Base-by-base conservation (phyloP, 2,888 invertebrate genomes). In the Lepidonotus clava region DNA sequence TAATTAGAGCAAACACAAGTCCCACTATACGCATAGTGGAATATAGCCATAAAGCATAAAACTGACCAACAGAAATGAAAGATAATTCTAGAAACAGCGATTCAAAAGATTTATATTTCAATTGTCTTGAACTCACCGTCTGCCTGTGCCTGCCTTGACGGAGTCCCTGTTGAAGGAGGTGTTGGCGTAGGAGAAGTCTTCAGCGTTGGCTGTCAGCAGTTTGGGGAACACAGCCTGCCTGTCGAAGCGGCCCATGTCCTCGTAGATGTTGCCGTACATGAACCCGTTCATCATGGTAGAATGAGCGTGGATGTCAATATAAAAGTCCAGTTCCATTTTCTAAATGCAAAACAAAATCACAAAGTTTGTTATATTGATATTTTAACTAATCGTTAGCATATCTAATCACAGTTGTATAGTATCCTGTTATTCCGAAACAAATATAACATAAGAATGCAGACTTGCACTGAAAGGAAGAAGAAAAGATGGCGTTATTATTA, bases 151-250 rank as follows among this genome's bases (percentile, higher is more conserved):
- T 28, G 96, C 96, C 94, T 98, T 97, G 86, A 96, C 96, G 0
- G 96, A 95, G 94, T 99, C 99, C 24, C 97, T 96, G 95, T 99
- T 99, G 95, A 97, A 99, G 95, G 98, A 96, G 85, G 98, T 98
- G 92, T 97, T 97, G 67, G 96, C 96, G 8, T 96, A 93, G 40
- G 96, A 96, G 95, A 98, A 99, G 91, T 99, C 99, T 91, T 98
- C 97, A 0, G 98, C 96, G 89, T 97, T 97, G 90, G 96, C 96
- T 71, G 97, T 96, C 87, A 99, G 95, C 88, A 99, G 95, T 94
- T 99, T 98, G 0, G 99, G 99, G 91, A 99, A 97, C 1, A 99
- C 97, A 76, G 98, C 97, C 94, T 99, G 99, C 40, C 98, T 96
- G 94, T 99, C 98, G 93, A 98, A 98, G 92, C 94, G 90, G 4